These are phyloP conservation scores for Terebella lapidaria DNA, from an alignment of 2,888 invertebrate species.

Conservation along the genomic window DNA sequence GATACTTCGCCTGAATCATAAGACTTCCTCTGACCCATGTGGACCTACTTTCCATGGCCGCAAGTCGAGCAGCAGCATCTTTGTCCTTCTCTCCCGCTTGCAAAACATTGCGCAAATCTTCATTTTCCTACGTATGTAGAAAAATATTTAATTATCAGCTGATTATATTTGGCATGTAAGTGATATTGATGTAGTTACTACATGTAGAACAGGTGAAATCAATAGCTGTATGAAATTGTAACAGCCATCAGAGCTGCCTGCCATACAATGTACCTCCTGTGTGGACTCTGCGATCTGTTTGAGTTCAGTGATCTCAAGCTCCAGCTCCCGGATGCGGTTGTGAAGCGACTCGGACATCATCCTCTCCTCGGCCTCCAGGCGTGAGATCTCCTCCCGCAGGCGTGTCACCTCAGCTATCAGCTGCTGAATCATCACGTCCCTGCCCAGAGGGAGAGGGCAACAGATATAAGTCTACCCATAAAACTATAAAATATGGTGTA, in stretches of 20 bases:
- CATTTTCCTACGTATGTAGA: constrained; percentile 61
- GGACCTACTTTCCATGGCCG: constrained; percentile 51
- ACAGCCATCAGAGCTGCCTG: too few relatives aligned
- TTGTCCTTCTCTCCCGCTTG: constrained; percentile 58
- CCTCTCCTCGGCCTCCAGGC: constrained; percentile 61
- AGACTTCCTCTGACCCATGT: too few relatives aligned
- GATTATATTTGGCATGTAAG: too few relatives aligned
- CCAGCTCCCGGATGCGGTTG: constrained; percentile 47
- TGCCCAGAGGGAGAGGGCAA: constrained; percentile 17
- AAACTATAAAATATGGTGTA: too few relatives aligned
- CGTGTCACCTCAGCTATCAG: constrained; percentile 57
- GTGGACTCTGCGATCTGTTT: constrained; percentile 38
- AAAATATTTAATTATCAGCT: too few relatives aligned
- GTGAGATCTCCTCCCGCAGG: constrained; percentile 66
- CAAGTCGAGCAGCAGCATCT: constrained; percentile 57
- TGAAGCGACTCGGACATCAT: constrained; percentile 56
- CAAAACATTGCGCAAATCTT: constrained; percentile 47
- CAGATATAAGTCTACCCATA: too few relatives aligned
- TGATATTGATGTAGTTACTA: too few relatives aligned
- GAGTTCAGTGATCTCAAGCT: constrained; percentile 45
- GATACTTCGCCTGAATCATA: too few relatives aligned
- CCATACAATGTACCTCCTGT: too few relatives aligned
- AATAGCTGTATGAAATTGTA: too few relatives aligned
- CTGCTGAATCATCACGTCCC: constrained; percentile 66
- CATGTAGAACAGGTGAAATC: too few relatives aligned